These are phyloP conservation scores for Heliocidaris erythrogramma DNA, from an alignment of 35 echinoderm and acorn worm species.

Conservation along the genomic window DNA sequence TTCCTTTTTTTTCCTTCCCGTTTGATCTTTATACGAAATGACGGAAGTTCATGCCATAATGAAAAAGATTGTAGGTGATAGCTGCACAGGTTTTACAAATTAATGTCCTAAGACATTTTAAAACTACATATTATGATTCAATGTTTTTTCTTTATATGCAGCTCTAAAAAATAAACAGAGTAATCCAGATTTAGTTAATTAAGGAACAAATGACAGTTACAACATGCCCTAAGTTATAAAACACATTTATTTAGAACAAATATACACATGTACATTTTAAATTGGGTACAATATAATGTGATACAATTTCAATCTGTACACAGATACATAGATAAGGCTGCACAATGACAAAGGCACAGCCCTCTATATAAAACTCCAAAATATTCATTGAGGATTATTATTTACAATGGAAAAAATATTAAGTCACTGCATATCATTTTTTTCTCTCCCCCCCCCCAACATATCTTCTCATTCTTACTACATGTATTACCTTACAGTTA, in stretches of 20 bases:
- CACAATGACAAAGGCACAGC: neutral
- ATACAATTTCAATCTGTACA: constrained; percentile 5
- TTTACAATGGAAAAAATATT: neutral
- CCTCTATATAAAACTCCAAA: neutral
- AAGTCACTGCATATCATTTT: neutral
- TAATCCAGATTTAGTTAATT: neutral
- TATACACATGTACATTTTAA: neutral
- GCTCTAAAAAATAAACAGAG: too few relatives aligned
- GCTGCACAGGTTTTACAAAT: too few relatives aligned
- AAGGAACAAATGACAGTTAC: neutral
- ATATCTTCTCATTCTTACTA: neutral
- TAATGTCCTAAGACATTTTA: too few relatives aligned
- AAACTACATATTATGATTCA: too few relatives aligned
- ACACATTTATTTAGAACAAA: constrained; percentile 19
- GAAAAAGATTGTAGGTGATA: too few relatives aligned
- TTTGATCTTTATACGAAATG: too few relatives aligned
- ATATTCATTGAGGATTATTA: neutral
- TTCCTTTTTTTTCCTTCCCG: neutral
- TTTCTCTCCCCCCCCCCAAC: neutral
- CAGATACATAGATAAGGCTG: neutral
- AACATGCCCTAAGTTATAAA: neutral
- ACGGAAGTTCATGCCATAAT: too few relatives aligned
- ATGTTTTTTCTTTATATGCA: too few relatives aligned
- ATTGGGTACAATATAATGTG: neutral
- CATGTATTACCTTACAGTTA: neutral